Evolutionary conservation across 2,113 vertebrate species (phyloP).

Genomic region (Pampusana beccarii): DNA sequence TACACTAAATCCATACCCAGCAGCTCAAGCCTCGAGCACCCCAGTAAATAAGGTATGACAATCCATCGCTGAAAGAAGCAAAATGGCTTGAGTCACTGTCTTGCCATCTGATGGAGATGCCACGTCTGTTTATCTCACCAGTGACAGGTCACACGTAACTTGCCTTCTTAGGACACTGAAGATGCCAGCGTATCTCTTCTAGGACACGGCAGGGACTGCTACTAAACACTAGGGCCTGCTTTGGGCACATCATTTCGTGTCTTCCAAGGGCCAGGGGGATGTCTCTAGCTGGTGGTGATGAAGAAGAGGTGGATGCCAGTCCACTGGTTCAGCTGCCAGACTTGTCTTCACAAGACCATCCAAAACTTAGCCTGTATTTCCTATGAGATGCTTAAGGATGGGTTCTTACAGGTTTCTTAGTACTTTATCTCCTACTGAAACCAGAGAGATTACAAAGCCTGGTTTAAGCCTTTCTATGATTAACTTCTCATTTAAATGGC

Average conservation of each 20-base stretch:
- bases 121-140: neutral
- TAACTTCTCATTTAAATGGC: neutral
- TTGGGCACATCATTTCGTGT: accelerated
- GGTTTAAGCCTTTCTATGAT: neutral
- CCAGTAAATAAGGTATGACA: neutral
- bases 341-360: neutral
- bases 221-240: neutral
- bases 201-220: neutral
- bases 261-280: neutral
- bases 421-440: neutral
- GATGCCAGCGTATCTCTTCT: neutral
- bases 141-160: neutral
- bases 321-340: neutral
- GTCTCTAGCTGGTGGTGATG: neutral
- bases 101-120: neutral
- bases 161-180: neutral
- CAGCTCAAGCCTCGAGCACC: neutral
- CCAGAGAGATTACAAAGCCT: neutral
- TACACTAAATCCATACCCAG: neutral
- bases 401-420: neutral
- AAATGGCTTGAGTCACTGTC: neutral
- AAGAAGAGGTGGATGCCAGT: neutral
- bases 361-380: neutral
- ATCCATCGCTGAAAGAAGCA: neutral
- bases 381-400: neutral